Evolutionary conservation across 2,888 invertebrate species (phyloP), one percentile per base, ranked within the genome.

Genomic region (Cheilosia variabilis): DNA sequence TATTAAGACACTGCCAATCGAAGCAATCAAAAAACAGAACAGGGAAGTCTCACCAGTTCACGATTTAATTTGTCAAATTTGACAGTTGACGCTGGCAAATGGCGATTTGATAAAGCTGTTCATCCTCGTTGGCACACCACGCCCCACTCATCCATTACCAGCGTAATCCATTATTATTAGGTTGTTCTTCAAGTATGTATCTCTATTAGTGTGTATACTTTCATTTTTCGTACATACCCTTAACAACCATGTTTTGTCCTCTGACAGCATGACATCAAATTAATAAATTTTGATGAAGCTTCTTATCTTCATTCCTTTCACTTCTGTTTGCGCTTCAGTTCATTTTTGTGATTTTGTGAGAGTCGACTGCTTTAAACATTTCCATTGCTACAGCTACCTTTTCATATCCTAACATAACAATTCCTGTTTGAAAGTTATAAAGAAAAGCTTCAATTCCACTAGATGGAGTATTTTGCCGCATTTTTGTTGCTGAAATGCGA

Each of bases 1-100:
- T 47, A 45, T 45, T 6, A 45, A 45, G 15, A 17, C 15, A 43
- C 2, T 43, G 6, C 4, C n/a, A 43, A n/a, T 45, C 17, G n/a
- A 17, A 43, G 43, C 15, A 17, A 9, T 17, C 17, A 17, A 5
- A 17, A 47, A 47, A 47, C n/a, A 45, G 6, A 17, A 45, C 7
- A 9, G 7, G n/a, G n/a, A 9, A 19, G 17, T 9, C 6, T 7
- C 24, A 55, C 9, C 17, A 55, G n/a, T 31, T 7, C 2, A 5
- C 58, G 50, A 66, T 69, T 62, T 66, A 77, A 77, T 83, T 78
- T 83, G 62, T 83, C 78, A 83, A 68, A 62, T 62, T 77, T 82
- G 72, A 66, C 72, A 62, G 62, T 77, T 82, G 72, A 66, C 72
- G 57, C 34, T 73, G 68, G 47, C 45, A 68, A 83, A 83, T 77